These are phyloP conservation scores for Ischnura elegans DNA, from an alignment of 2,888 invertebrate genomes.

Conservation along the genomic window DNA sequence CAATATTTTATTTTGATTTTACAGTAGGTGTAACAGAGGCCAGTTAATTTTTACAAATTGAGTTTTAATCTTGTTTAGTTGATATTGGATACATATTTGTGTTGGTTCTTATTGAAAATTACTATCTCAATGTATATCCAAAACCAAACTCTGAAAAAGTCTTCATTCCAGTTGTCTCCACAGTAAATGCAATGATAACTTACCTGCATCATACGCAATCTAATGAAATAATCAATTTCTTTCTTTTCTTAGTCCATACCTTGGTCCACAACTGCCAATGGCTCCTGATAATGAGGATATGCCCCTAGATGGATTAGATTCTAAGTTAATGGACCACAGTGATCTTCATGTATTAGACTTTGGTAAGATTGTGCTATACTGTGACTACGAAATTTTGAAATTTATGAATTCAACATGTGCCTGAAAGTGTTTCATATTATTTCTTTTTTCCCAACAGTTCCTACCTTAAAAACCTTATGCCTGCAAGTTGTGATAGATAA, in stretches of 20 bases:
- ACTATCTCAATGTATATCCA: too few relatives aligned
- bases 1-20: too few relatives aligned
- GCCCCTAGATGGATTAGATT: conserved; percentile 71
- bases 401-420: neutral
- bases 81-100: too few relatives aligned
- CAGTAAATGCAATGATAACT: too few relatives aligned
- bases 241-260: conserved; percentile 72
- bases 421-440: neutral
- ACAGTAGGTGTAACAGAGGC: too few relatives aligned
- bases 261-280: conserved; percentile 38
- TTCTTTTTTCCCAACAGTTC: conserved; percentile 74
- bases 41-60: too few relatives aligned
- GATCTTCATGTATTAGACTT: conserved; percentile 92
- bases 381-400: conserved; percentile 1
- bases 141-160: too few relatives aligned
- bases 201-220: too few relatives aligned
- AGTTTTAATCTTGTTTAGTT: too few relatives aligned
- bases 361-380: conserved; percentile 75
- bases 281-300: conserved; percentile 40
- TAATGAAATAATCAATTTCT: too few relatives aligned
- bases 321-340: conserved; percentile 87
- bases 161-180: too few relatives aligned
- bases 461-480: conserved; percentile 77
- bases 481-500: conserved; percentile 76
- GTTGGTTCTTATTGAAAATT: too few relatives aligned